A percentile compares a stretch with the other conserved stretches of the same genome.
These are phyloP conservation scores for Hemiscyllium ocellatum DNA, from an alignment of 2,113 vertebrate species.

Conservation along the genomic window DNA sequence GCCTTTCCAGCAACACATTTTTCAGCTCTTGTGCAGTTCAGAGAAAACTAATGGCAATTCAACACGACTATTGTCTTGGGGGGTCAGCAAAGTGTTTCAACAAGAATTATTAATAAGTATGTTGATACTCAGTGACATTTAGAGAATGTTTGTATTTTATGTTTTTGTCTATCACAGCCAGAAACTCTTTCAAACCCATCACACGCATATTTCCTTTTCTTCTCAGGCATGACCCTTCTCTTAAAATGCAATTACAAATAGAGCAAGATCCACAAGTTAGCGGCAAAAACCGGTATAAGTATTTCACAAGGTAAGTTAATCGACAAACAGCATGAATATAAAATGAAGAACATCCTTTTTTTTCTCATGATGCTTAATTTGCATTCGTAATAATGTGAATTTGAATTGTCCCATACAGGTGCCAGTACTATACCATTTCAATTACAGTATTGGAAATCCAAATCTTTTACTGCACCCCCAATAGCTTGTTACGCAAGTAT, in stretches of 20 bases:
- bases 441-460: background rate
- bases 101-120: constrained; percentile 9
- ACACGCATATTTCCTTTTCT: constrained; percentile 30
- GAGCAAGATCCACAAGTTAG: constrained; percentile 57
- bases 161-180: background rate
- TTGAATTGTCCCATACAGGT: background rate
- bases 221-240: constrained; percentile 55
- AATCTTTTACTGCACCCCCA: background rate
- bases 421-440: background rate
- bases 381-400: background rate
- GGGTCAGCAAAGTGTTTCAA: background rate
- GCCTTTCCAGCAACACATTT: no score
- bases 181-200: background rate
- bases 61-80: background rate
- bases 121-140: background rate
- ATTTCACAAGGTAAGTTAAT: constrained; percentile 71
- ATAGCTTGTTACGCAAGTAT: background rate
- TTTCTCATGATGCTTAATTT: background rate
- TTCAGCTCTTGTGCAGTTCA: background rate
- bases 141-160: background rate
- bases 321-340: background rate
- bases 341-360: background rate
- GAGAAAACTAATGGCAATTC: background rate
- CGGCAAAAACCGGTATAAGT: constrained; percentile 80
- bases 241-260: constrained; percentile 46